Evolutionary conservation across 2,797 vertebrate species (phyloP), one percentile per base, ranked within the genome.

Genomic region (Bryconaethiops microstoma): DNA sequence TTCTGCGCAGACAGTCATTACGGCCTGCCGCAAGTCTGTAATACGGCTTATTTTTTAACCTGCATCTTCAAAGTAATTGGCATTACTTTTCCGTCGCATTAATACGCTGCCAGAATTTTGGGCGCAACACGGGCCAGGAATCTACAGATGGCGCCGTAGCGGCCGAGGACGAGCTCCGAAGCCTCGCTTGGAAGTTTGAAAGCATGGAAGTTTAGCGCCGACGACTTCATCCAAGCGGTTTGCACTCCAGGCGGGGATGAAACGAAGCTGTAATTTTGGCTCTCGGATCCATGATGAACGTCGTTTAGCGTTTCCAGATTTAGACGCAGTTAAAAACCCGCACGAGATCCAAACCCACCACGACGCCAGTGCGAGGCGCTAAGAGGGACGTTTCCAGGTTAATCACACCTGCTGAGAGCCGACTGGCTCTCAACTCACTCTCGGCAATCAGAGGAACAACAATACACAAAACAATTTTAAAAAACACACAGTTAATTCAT

Each of bases 51-150:
- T 72, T 54, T 54, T 39, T 35, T 8, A 52, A 52, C 50, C 70
- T 55, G 39, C 77, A 6, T 42, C 62, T 75, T 78, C 81, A 74
- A 74, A 78, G 70, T 29, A 29, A 78, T 45, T 68, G 76, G 68
- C 68, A 19, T 57, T 57, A 67, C 69, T 74, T 77, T 59, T 25
- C 25, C 25, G 21, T 25, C 25, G 48, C 63, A 48, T 78, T 42
- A 60, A 57, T 74, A 48, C 23, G 7, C 19, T 63, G 77, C 77
- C 76, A 83, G 60, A 75, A 75, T 10, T 19, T 35, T 25, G 13
- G 25, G 17, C 54, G 54, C 5, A 42, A 40, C 42, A 35, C 55
- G 70, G 54, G 81, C 76, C 81, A 75, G 65, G n/a, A 48, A 45
- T 70, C 55, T 52, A 35, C 81, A 75, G 69, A 74, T 82, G 71